phyloP scores from a whole-genome alignment of 1,140 invertebrate species.

The Asobara japonica region DNA sequence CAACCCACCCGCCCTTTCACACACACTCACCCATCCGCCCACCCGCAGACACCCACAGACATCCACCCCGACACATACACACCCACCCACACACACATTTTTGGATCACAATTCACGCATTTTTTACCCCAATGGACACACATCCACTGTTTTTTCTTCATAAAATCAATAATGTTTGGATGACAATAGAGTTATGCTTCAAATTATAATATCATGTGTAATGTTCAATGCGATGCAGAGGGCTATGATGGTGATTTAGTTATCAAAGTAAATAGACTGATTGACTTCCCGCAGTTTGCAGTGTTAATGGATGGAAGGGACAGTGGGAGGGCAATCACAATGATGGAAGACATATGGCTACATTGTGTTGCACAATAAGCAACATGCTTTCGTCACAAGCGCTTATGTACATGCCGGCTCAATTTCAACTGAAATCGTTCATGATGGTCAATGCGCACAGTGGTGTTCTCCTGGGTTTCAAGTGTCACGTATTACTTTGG shows the following conservation, averaged over 20 bases:
- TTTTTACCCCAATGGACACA: too few relatives aligned
- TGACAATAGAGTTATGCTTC: too few relatives aligned
- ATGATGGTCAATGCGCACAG: background rate
- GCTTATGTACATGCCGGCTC: background rate
- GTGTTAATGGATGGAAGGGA: background rate
- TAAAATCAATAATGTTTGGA: too few relatives aligned
- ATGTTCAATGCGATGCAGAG: background rate
- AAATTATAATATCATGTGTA: too few relatives aligned
- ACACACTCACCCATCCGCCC: too few relatives aligned
- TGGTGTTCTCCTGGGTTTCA: background rate
- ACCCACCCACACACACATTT: too few relatives aligned
- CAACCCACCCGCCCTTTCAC: too few relatives aligned
- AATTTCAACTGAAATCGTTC: background rate
- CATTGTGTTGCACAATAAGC: background rate
- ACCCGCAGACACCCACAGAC: too few relatives aligned
- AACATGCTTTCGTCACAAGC: background rate
- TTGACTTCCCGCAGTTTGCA: conserved; percentile 18
- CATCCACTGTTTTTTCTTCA: too few relatives aligned
- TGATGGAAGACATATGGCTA: background rate
- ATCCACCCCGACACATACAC: too few relatives aligned
- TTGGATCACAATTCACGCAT: too few relatives aligned
- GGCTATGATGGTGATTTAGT: conserved; percentile 11
- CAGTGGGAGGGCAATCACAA: background rate
- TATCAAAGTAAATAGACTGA: conserved; percentile 32
- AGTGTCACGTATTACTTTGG: background rate